A percentile compares a stretch with the other conserved stretches of the same genome.
These are phyloP conservation scores for Geotrupes spiniger DNA, from an alignment of 2,888 invertebrate genomes.

Conservation along the genomic window DNA sequence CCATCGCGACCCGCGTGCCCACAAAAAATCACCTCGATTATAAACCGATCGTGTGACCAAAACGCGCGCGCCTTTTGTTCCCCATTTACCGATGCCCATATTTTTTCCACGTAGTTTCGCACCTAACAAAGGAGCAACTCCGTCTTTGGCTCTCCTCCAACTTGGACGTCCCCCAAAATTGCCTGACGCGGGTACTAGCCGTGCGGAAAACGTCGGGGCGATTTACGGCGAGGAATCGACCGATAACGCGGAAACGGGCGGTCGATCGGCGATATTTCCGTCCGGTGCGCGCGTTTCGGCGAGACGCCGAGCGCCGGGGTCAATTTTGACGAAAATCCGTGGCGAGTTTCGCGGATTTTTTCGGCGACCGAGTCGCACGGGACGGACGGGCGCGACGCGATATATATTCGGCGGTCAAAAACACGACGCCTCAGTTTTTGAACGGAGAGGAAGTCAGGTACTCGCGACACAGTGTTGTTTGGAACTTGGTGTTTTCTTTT, in stretches of 20 bases:
- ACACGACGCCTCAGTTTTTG: constrained; percentile 14
- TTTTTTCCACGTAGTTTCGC: constrained; percentile 1
- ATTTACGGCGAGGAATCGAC: not conserved
- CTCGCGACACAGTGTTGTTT: constrained; percentile 4
- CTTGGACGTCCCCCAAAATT: constrained; percentile 49
- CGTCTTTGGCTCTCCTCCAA: constrained; percentile 59
- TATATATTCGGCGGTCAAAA: constrained; percentile 16
- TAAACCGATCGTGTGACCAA: too few species aligned
- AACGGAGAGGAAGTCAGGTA: constrained; percentile 4
- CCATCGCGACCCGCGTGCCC: too few species aligned
- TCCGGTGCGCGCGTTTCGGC: too few species aligned
- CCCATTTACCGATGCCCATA: too few species aligned
- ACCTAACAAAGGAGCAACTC: constrained; percentile 46
- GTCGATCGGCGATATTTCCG: not conserved
- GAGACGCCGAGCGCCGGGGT: not conserved
- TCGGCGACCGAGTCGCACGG: constrained; percentile 2
- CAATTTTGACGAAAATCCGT: not conserved
- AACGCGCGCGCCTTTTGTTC: too few species aligned
- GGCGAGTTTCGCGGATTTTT: not conserved
- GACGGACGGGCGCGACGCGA: not conserved
- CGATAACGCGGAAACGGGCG: not conserved
- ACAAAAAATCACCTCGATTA: too few species aligned
- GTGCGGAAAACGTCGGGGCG: constrained; percentile 13
- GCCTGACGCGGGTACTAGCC: constrained; percentile 9
- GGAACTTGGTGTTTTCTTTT: constrained; percentile 7